phyloP scores from a whole-genome alignment of 2,888 invertebrate genomes.

The Ectemnius continuus region DNA sequence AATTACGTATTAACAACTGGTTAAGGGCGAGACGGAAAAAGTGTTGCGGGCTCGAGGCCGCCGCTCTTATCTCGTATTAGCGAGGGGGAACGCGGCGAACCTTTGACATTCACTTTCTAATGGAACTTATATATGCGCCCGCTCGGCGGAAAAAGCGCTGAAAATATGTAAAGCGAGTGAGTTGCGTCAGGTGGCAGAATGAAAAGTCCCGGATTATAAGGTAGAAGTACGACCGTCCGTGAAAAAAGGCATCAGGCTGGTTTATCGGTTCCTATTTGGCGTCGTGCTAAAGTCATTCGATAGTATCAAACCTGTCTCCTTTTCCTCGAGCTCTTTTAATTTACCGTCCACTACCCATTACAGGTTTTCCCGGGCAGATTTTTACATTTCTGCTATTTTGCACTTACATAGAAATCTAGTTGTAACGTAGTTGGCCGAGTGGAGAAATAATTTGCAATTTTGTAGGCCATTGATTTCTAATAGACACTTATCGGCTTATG shows the following conservation, averaged over 20 bases:
- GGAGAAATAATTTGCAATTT: too few relatives aligned
- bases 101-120: constrained; percentile 55
- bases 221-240: too few relatives aligned
- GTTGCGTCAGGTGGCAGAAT: not conserved
- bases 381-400: too few relatives aligned
- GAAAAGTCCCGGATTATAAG: not conserved
- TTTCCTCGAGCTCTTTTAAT: constrained; percentile 6
- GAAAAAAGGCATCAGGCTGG: not conserved
- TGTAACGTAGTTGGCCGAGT: too few relatives aligned
- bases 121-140: constrained; percentile 26
- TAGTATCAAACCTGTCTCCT: constrained; percentile 6
- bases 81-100: constrained; percentile 36
- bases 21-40: constrained; percentile 25
- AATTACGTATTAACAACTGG: constrained; percentile 21
- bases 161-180: constrained; percentile 32
- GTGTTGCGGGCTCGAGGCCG: constrained; percentile 32
- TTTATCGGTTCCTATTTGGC: constrained; percentile 8
- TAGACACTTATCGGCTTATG: too few relatives aligned
- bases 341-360: too few relatives aligned
- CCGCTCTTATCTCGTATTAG: constrained; percentile 42
- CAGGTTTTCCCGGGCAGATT: too few relatives aligned
- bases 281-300: not conserved
- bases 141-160: constrained; percentile 18
- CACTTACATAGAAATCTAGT: too few relatives aligned
- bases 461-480: too few relatives aligned